A percentile compares a stretch with the other conserved stretches of the same genome.
These are phyloP conservation scores for Amazona guildingii DNA, from an alignment of 2,113 vertebrate species.

Conservation along the genomic window DNA sequence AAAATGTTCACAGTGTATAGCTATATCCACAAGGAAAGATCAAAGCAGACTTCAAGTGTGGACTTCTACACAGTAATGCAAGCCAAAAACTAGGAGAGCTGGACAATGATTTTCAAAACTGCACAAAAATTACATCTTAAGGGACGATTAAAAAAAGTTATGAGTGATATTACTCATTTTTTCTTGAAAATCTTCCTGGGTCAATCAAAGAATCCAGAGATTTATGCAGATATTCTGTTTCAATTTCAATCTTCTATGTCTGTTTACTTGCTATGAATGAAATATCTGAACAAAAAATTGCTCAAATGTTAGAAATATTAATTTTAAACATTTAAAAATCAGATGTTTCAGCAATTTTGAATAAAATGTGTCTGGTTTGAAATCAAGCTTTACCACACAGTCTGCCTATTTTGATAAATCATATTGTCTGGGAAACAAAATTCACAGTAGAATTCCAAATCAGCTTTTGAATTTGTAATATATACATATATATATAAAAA, in stretches of 20 bases:
- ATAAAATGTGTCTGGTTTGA: neutral
- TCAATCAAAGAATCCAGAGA: neutral
- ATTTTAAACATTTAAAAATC: neutral
- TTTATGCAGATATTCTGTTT: neutral
- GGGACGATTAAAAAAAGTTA: neutral
- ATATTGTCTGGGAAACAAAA: neutral
- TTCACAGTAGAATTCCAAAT: neutral
- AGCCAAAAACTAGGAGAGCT: neutral
- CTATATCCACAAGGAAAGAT: neutral
- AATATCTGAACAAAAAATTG: neutral
- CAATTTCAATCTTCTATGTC: neutral
- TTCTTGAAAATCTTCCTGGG: neutral
- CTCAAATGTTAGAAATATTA: neutral
- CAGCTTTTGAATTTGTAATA: neutral
- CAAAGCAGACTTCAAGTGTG: neutral
- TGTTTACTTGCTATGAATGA: neutral
- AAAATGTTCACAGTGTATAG: neutral
- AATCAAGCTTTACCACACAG: neutral
- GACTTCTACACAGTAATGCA: neutral
- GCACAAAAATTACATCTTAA: neutral
- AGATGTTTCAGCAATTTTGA: neutral
- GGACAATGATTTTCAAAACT: neutral
- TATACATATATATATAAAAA: neutral
- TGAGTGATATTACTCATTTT: rapidly evolving
- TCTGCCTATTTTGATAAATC: neutral